Evolutionary conservation across 2,888 invertebrate species (phyloP).

Genomic region (Temnothorax rugatulus): DNA sequence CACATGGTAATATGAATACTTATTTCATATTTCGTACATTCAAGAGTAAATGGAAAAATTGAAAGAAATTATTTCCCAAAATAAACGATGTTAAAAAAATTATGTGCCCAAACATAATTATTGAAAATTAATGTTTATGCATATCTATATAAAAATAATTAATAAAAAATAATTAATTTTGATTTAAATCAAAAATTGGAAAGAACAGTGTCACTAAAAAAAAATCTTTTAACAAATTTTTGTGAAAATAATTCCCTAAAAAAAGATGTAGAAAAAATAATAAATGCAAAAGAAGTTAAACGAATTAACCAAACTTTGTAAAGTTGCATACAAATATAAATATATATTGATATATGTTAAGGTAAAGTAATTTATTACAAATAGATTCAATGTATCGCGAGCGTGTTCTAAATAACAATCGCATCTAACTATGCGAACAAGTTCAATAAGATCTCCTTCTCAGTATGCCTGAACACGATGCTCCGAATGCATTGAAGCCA

Average conservation of each 20-base stretch:
- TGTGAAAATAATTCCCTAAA: not conserved
- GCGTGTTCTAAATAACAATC: not conserved
- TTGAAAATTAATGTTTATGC: no score
- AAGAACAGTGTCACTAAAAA: not conserved
- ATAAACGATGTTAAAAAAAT: not conserved
- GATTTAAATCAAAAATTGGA: slow-evolving; percentile 4
- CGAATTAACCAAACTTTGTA: not conserved
- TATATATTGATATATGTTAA: not conserved
- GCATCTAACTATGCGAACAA: not conserved
- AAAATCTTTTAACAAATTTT: not conserved
- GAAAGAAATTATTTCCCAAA: not conserved
- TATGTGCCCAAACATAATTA: not conserved
- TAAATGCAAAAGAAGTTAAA: not conserved
- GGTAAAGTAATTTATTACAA: not conserved
- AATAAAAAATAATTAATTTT: no score
- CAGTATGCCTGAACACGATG: not conserved
- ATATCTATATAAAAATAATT: no score
- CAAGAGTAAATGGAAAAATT: not conserved
- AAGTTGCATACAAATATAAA: not conserved
- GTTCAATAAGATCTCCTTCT: not conserved
- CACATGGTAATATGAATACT: not conserved
- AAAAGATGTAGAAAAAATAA: not conserved
- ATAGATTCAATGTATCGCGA: not conserved
- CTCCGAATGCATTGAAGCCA: not conserved
- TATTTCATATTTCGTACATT: not conserved